Evolutionary conservation across 2,113 vertebrate species (phyloP).

Genomic region (human (Homo sapiens)): GRCh38 chr11:113736501-113737000

Average conservation of each 20-base stretch:
- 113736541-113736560: background rate
- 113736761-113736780: slow-evolving; percentile 93
- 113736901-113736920: background rate
- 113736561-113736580: background rate
- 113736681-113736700: slow-evolving; percentile 92
- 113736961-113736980: background rate
- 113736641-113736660: slow-evolving; percentile 93
- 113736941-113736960: background rate
- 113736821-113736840: slow-evolving; percentile 82
- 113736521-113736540: background rate
- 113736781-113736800: slow-evolving; percentile 92
- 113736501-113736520: background rate
- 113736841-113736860: slow-evolving; percentile 27
- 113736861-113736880: background rate
- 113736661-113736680: slow-evolving; percentile 94
- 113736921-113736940: background rate
- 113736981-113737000: background rate
- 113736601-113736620: slow-evolving; percentile 81
- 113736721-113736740: slow-evolving; percentile 91
- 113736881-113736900: background rate
- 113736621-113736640: slow-evolving; percentile 95
- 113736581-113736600: background rate
- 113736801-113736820: slow-evolving; percentile 95
- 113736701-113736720: slow-evolving; percentile 95
- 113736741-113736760: slow-evolving; percentile 92